Evolutionary conservation across 2,888 invertebrate genomes (phyloP).

Genomic region (Apodemia zela): DNA sequence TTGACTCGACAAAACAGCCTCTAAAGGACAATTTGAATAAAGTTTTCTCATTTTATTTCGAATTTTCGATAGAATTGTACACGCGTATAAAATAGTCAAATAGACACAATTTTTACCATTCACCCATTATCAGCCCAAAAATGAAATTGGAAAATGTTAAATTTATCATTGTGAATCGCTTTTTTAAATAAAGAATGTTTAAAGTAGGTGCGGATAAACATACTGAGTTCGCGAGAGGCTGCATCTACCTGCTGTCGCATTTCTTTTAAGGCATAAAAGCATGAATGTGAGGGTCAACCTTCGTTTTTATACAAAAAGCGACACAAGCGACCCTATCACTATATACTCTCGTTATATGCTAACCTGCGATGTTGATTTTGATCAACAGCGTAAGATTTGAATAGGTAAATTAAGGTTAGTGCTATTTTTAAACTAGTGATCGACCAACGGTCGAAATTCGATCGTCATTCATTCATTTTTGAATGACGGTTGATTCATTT

Average conservation of each 20-base stretch:
- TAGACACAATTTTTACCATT: no score
- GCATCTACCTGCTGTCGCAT: slow-evolving; percentile 66
- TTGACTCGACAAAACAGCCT: no score
- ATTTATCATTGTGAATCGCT: background rate
- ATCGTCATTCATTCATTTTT: no score
- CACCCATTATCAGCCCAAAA: background rate
- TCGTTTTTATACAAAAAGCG: slow-evolving; percentile 67
- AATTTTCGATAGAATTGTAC: no score
- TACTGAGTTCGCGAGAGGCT: slow-evolving; percentile 61
- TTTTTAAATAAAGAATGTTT: slow-evolving; percentile 16
- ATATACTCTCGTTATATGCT: slow-evolving; percentile 35
- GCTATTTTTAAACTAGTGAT: no score
- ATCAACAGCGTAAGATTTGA: slow-evolving; percentile 27
- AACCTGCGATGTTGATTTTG: slow-evolving; percentile 11
- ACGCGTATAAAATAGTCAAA: no score
- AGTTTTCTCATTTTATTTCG: no score
- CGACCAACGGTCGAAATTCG: no score
- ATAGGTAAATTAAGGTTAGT: slow-evolving; percentile 17
- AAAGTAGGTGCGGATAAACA: slow-evolving; percentile 28
- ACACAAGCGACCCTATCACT: slow-evolving; percentile 68
- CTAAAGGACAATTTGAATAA: no score
- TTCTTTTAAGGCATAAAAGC: slow-evolving; percentile 64
- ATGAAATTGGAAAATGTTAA: background rate
- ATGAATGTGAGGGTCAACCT: slow-evolving; percentile 67
- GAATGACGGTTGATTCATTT: no score